These are phyloP conservation scores for Drosophila robusta DNA, from an alignment of 2,888 invertebrate species.

Conservation along the genomic window DNA sequence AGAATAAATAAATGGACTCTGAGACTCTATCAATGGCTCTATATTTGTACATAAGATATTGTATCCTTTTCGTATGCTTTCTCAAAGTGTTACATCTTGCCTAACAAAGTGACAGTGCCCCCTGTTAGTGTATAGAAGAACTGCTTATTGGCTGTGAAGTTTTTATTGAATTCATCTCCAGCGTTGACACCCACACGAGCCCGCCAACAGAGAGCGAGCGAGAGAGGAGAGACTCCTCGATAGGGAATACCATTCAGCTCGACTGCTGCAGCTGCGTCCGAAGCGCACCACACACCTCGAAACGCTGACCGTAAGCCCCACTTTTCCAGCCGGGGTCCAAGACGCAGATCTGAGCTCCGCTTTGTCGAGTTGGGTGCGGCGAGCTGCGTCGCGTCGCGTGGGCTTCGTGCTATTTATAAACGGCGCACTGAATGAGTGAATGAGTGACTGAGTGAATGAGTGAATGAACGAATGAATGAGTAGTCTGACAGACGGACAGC, in stretches of 20 bases:
- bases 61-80: not conserved
- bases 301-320: not conserved
- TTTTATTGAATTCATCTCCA: slow-evolving; percentile 73
- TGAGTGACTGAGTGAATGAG: slow-evolving; percentile 48
- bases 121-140: slow-evolving; percentile 13
- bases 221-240: not conserved
- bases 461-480: slow-evolving; percentile 57
- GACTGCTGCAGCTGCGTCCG: slow-evolving; percentile 9
- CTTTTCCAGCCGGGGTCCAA: not conserved
- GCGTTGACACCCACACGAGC: slow-evolving; percentile 60
- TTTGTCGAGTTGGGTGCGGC: slow-evolving; percentile 29
- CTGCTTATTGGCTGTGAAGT: slow-evolving; percentile 73
- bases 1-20: no score
- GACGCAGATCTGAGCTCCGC: slow-evolving; percentile 5
- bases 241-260: slow-evolving; percentile 17
- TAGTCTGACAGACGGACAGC: slow-evolving; percentile 33
- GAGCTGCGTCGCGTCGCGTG: slow-evolving; percentile 10
- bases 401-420: slow-evolving; percentile 73
- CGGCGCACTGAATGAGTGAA: slow-evolving; percentile 21
- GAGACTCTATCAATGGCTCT: no score
- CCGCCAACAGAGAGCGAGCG: not conserved
- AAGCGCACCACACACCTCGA: slow-evolving; percentile 12
- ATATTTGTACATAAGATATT: no score
- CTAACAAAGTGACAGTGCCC: not conserved
- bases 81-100: not conserved